Conservation (phyloP, 2,113 vertebrate species). For the Phalacrocorax brasilianus region DNA sequence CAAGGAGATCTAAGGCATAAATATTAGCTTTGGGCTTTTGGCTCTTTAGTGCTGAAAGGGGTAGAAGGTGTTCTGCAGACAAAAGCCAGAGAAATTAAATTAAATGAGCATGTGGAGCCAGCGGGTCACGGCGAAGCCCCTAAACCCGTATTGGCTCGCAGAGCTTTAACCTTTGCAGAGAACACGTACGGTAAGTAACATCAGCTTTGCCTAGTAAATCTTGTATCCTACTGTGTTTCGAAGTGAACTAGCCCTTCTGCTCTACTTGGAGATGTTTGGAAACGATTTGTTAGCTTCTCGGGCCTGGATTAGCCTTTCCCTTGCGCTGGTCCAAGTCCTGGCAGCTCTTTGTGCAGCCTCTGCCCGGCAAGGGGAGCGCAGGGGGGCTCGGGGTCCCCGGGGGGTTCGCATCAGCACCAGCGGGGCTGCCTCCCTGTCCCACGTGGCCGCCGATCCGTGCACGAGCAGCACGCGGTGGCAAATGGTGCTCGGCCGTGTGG, state of each 20-base stretch:
- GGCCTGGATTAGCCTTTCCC: background rate
- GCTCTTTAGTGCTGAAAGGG: background rate
- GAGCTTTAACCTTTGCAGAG: background rate
- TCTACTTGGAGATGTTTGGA: rapidly evolving
- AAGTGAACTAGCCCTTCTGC: background rate
- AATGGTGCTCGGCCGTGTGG: background rate
- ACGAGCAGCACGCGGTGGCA: background rate
- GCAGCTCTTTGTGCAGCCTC: background rate
- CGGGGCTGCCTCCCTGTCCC: background rate
- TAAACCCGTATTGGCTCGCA: rapidly evolving
- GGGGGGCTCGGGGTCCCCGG: rapidly evolving
- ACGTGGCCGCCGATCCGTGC: rapidly evolving
- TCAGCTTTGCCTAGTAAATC: background rate
- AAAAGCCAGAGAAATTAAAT: conserved; percentile 2
- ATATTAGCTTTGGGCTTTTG: conserved; percentile 17
- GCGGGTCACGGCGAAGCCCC: background rate
- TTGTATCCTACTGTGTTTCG: rapidly evolving
- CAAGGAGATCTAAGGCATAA: conserved; percentile 19
- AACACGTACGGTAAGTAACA: rapidly evolving
- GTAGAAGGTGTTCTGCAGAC: conserved; percentile 9
- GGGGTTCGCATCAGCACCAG: no score
- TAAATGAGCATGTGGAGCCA: background rate
- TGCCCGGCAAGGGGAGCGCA: rapidly evolving
- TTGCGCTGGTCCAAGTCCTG: rapidly evolving
- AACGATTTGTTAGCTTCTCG: rapidly evolving